These are phyloP conservation scores for Oxyruncus cristatus DNA, from an alignment of 2,113 vertebrate genomes.

Conservation along the genomic window DNA sequence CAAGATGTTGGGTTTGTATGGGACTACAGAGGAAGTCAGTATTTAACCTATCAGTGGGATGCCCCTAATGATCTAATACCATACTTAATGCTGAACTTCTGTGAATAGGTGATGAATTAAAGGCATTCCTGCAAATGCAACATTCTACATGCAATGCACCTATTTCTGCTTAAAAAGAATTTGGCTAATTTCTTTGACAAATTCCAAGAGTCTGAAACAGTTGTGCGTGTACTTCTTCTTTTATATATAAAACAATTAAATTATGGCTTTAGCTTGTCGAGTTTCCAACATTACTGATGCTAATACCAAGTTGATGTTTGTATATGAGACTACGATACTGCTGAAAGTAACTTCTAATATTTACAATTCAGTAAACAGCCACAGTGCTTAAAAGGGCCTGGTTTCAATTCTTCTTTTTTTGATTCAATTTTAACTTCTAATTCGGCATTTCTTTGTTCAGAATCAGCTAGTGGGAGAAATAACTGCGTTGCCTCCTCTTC, in stretches of 20 bases:
- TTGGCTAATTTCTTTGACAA: background rate
- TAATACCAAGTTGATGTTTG: background rate
- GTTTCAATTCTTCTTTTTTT: background rate
- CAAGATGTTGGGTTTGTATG: background rate
- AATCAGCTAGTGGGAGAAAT: background rate
- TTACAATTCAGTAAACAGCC: background rate
- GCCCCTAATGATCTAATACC: background rate
- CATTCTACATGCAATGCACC: background rate
- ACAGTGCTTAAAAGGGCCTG: background rate
- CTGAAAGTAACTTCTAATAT: background rate
- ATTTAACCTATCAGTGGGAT: background rate
- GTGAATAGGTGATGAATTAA: background rate
- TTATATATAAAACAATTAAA: background rate
- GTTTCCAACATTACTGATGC: background rate
- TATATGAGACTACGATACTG: background rate
- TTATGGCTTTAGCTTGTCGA: background rate
- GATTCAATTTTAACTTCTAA: background rate
- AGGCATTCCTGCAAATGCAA: background rate
- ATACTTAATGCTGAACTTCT: background rate
- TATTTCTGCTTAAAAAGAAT: background rate
- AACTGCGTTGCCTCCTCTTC: background rate
- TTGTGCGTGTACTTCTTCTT: background rate
- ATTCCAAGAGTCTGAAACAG: background rate
- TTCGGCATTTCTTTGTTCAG: background rate
- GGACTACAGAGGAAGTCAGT: background rate